These are phyloP conservation scores for Bombus cullumanus DNA, from an alignment of 1,140 invertebrate genomes.

Conservation along the genomic window DNA sequence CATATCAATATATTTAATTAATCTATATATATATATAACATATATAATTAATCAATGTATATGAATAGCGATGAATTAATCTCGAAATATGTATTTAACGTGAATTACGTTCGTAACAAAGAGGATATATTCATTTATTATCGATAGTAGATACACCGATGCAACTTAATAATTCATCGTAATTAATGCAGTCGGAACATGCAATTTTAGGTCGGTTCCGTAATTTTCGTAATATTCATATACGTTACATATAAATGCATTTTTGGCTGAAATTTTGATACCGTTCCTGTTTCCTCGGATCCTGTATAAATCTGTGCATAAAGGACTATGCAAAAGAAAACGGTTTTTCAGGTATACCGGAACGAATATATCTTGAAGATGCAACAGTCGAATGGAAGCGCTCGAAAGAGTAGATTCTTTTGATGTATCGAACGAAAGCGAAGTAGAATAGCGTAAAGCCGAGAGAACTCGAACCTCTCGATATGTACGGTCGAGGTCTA, in stretches of 20 bases:
- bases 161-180: neutral
- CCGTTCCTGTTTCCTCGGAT: too few relatives aligned
- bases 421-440: neutral
- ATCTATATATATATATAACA: too few relatives aligned
- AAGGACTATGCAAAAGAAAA: neutral
- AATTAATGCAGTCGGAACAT: neutral
- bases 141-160: neutral
- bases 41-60: too few relatives aligned
- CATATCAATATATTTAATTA: too few relatives aligned
- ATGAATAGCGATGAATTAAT: neutral
- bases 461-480: slow-evolving; percentile 19
- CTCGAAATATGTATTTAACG: neutral
- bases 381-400: neutral
- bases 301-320: neutral
- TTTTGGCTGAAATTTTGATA: too few relatives aligned
- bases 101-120: neutral
- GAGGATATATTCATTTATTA: neutral
- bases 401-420: neutral
- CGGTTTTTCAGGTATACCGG: neutral
- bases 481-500: slow-evolving; percentile 9
- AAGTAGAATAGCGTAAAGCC: neutral
- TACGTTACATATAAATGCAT: too few relatives aligned
- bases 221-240: neutral
- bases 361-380: neutral
- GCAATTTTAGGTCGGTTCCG: neutral